A percentile compares a stretch with the other conserved stretches of the same genome.
These are phyloP conservation scores for Cyanistes caeruleus DNA, from an alignment of 2,113 vertebrate genomes.

Conservation along the genomic window DNA sequence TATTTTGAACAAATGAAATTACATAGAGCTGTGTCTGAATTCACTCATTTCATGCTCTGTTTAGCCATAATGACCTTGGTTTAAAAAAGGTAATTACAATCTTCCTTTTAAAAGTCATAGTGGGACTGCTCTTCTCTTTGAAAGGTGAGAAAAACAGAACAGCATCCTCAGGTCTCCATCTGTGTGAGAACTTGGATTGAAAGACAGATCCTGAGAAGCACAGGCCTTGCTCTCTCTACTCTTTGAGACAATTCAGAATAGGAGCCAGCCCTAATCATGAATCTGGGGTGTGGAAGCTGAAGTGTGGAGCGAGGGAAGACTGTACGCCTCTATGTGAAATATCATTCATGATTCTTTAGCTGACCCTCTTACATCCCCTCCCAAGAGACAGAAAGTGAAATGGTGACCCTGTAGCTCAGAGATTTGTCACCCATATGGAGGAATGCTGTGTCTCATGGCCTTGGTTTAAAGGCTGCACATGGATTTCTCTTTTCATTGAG, in stretches of 20 bases:
- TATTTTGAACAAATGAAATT: not conserved
- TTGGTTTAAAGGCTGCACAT: not conserved
- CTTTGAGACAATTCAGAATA: not conserved
- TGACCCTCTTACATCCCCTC: accelerated
- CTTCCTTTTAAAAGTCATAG: not conserved
- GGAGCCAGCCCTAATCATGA: not conserved
- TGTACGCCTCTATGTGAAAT: not conserved
- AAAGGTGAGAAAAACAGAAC: not conserved
- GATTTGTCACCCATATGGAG: not conserved
- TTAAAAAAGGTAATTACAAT: not conserved
- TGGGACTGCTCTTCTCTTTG: not conserved
- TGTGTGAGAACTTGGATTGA: not conserved
- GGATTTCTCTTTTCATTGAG: not conserved
- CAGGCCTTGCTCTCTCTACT: not conserved
- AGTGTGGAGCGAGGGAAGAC: not conserved
- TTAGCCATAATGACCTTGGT: not conserved
- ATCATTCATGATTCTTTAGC: not conserved
- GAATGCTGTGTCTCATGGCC: not conserved
- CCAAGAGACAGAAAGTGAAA: not conserved
- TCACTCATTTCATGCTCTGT: not conserved
- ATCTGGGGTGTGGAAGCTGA: not conserved
- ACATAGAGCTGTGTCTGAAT: not conserved
- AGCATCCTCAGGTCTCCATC: not conserved
- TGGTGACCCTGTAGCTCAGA: not conserved
- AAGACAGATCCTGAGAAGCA: not conserved